Evolutionary conservation across 2,113 vertebrate species (phyloP), one percentile per base, ranked within the genome.

Genomic region (Sinocyclocheilus anophthalmus): DNA sequence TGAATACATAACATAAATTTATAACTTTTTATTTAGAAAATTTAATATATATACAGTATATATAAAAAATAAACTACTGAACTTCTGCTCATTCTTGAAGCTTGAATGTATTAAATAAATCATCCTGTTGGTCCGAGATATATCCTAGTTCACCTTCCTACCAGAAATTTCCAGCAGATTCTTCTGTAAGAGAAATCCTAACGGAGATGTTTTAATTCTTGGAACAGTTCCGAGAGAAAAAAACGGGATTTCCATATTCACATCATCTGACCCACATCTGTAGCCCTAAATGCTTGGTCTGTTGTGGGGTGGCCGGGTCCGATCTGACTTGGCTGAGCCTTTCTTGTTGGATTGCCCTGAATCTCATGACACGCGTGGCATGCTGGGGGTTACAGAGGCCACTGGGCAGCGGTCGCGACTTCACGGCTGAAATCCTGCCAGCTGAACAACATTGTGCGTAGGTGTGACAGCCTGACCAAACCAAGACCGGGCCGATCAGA

Each of bases 231-330:
- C 55, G 63, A 59, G 72, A 76, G 81, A 75, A 72, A 24, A 30
- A 3, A 78, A 86, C 85, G 70, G 80, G 75, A 90, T 87, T 90
- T 90, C 86, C 79, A 88, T 89, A 84, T 90, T 90, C 85, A 75
- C 83, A 45, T 70, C 82, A 57, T 70, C 30, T 88, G 86, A 90
- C 88, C 84, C 76, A 88, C 79, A 90, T 87, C 83, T 85, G 65
- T 48, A 48, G 14, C 18, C 2, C 78, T 84, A 57, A 88, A 88
- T 84, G 70, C 45, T 70, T 14, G 33, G 59, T n/a, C 76, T 77
- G 76, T 89, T 83, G 86, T 87, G 72, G 61, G n/a, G 78, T 72
- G 63, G 65, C 30, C 22, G 16, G 59, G 50, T 24, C 57, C 16
- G 61, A 37, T 14, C 5, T 14, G 22, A 18, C 45, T 67, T 9